Evolutionary conservation across 2,797 vertebrate species (phyloP).

Genomic region (Hoplostethus mediterraneus): DNA sequence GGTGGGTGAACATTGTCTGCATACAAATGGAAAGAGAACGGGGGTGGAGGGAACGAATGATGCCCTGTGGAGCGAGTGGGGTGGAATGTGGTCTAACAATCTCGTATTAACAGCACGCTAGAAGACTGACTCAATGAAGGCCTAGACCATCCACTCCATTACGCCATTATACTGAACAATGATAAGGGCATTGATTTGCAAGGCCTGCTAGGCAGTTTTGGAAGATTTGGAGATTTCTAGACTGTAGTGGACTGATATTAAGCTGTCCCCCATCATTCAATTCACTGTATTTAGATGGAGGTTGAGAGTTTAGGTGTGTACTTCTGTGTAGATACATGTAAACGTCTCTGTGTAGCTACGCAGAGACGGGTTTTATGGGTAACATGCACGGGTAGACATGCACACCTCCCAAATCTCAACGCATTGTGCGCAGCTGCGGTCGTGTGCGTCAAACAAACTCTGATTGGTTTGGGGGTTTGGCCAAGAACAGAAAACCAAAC

Average conservation of each 20-base stretch:
- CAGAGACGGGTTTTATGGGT: too few species aligned
- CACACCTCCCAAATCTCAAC: too few species aligned
- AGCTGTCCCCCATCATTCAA: slow-evolving; percentile 49
- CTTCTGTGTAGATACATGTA: slow-evolving; percentile 3
- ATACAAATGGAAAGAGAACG: slow-evolving; percentile 27
- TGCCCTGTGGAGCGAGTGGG: background rate
- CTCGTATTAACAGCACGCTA: slow-evolving; percentile 45
- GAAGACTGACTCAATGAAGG: slow-evolving; percentile 60
- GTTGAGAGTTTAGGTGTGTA: background rate
- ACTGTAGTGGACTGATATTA: slow-evolving; percentile 43
- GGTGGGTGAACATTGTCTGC: slow-evolving; percentile 26
- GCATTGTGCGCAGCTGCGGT: too few species aligned
- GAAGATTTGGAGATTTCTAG: slow-evolving; percentile 36
- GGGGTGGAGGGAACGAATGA: slow-evolving; percentile 15
- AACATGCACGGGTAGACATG: too few species aligned
- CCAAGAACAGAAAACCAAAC: too few species aligned
- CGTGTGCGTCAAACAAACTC: too few species aligned
- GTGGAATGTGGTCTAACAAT: slow-evolving; percentile 32
- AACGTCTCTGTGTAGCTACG: too few species aligned
- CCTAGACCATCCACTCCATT: slow-evolving; percentile 42
- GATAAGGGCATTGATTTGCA: slow-evolving; percentile 48
- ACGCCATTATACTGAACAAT: slow-evolving; percentile 62
- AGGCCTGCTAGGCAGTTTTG: slow-evolving; percentile 31
- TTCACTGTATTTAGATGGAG: slow-evolving; percentile 37
- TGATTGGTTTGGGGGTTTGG: too few species aligned